Percentiles rank a stretch among this genome's conserved stretches.
Evolutionary conservation across 2,113 vertebrate genomes (phyloP).

Genomic region (Theristicus caerulescens): DNA sequence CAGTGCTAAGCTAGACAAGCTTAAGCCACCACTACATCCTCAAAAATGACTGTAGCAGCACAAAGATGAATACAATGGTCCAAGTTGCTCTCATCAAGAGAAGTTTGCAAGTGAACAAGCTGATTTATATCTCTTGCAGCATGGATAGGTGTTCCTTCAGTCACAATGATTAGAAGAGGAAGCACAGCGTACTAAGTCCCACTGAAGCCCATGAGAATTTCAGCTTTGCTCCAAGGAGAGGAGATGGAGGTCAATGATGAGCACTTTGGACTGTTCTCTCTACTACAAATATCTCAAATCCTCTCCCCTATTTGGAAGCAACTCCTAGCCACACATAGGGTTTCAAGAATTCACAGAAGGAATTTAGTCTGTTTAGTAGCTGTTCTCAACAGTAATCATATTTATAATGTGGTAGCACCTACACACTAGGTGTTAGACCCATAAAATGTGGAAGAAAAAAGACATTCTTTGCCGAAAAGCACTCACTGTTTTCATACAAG

Average conservation of each 20-base stretch:
- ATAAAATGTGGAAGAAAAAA: not conserved
- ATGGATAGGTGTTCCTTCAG: fast-evolving
- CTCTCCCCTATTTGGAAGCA: not conserved
- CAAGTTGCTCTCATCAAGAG: not conserved
- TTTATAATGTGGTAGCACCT: not conserved
- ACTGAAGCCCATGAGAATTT: not conserved
- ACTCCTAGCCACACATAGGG: not conserved
- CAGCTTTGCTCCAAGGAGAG: not conserved
- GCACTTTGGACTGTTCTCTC: not conserved
- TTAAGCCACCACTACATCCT: not conserved
- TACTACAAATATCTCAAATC: not conserved
- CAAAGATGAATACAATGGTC: not conserved
- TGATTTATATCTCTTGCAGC: not conserved
- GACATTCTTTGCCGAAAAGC: not conserved
- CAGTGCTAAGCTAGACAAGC: not conserved
- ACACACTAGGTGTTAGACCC: not conserved
- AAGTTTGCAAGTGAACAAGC: not conserved
- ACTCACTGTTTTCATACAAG: not conserved
- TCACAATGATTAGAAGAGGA: not conserved
- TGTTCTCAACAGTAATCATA: not conserved
- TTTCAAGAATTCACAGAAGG: not conserved
- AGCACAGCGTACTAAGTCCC: not conserved
- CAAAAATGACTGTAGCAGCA: not conserved
- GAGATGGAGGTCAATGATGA: not conserved
- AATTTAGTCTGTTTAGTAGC: not conserved